phyloP scores from a whole-genome alignment of 2,888 invertebrate genomes.

The Cantharis lateralis region DNA sequence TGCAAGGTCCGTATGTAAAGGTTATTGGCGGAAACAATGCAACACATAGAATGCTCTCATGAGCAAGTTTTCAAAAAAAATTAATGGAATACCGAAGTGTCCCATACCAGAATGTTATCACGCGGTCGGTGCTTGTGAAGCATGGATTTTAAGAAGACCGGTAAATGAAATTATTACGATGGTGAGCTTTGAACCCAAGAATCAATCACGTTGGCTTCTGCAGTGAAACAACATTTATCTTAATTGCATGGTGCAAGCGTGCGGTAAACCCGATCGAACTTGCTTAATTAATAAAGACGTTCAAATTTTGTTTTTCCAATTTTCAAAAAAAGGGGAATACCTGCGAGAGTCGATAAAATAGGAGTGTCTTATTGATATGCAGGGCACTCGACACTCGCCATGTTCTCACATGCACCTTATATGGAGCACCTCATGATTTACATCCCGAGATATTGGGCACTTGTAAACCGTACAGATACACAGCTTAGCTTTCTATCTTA shows the following conservation, averaged over 20 bases:
- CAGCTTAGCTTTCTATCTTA: slow-evolving; percentile 53
- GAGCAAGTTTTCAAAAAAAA: slow-evolving; percentile 28
- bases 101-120: slow-evolving; percentile 36
- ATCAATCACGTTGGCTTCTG: slow-evolving; percentile 45
- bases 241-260: slow-evolving; percentile 44
- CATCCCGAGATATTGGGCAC: slow-evolving; percentile 53
- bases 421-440: slow-evolving; percentile 54
- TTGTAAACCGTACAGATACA: slow-evolving; percentile 52
- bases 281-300: neutral
- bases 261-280: slow-evolving; percentile 37
- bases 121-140: slow-evolving; percentile 33
- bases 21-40: slow-evolving; percentile 30
- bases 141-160: slow-evolving; percentile 30
- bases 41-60: slow-evolving; percentile 30
- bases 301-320: no score
- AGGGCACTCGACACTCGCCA: slow-evolving; percentile 41
- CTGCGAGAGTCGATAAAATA: slow-evolving; percentile 13
- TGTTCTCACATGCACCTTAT: slow-evolving; percentile 48
- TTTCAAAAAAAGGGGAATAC: neutral
- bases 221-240: slow-evolving; percentile 43
- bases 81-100: slow-evolving; percentile 33
- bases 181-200: slow-evolving; percentile 44
- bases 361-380: slow-evolving; percentile 44
- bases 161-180: slow-evolving; percentile 42
- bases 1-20: slow-evolving; percentile 31